Evolutionary conservation across 1,140 invertebrate genomes (phyloP).

Genomic region (Galleria mellonella): DNA sequence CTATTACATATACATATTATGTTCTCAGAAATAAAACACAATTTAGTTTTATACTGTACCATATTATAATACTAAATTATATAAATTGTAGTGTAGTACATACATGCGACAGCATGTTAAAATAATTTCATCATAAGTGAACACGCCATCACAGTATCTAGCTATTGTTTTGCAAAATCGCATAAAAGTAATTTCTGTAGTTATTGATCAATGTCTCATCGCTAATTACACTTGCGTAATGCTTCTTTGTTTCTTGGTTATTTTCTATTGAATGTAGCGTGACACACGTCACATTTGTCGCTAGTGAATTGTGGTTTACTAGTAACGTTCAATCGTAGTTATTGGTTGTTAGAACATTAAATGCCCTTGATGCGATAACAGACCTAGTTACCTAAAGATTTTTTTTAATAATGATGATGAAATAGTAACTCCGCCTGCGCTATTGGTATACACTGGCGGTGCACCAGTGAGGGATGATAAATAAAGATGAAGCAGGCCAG

Average conservation of each 20-base stretch:
- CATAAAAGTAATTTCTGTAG: constrained; percentile 13
- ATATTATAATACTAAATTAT: no score
- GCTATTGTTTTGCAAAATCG: constrained; percentile 22
- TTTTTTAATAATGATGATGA: no score
- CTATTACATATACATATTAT: no score
- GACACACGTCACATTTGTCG: constrained; percentile 24
- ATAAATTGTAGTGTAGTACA: no score
- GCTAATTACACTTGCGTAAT: constrained; percentile 20
- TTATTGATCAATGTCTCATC: constrained; percentile 12
- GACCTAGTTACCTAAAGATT: constrained; percentile 9
- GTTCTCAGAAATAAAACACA: not conserved
- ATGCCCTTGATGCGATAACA: constrained; percentile 16
- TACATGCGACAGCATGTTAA: no score
- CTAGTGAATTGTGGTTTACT: constrained; percentile 12
- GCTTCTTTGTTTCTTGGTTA: constrained; percentile 17
- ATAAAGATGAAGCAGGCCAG: no score
- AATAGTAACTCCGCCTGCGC: no score
- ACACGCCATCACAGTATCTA: constrained; percentile 3
- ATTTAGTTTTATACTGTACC: constrained; percentile 5
- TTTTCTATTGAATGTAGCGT: constrained; percentile 25
- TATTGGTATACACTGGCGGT: no score
- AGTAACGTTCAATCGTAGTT: constrained; percentile 6
- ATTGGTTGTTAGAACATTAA: constrained; percentile 17
- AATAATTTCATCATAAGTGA: constrained; percentile 17
- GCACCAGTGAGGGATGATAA: no score